A percentile compares a stretch with the other conserved stretches of the same genome.
Conservation (phyloP, 2,113 vertebrate genomes). For the Sorex araneus region DNA sequence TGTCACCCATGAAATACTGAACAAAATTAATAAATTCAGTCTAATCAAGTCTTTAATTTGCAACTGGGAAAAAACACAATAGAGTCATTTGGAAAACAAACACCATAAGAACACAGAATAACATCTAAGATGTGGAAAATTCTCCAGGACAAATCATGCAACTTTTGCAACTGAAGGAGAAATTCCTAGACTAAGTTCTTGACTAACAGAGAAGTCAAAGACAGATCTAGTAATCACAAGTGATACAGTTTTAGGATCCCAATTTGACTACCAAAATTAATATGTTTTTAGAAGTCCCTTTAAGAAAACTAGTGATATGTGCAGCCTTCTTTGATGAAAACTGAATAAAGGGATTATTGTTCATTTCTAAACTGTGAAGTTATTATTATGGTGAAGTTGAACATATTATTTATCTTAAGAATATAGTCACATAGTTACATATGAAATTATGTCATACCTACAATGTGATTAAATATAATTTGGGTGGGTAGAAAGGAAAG, state of each 20-base stretch:
- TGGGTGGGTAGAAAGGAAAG: background rate
- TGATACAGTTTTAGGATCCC: background rate
- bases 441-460: constrained; percentile 16
- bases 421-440: background rate
- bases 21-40: background rate
- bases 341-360: background rate
- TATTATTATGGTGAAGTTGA: constrained; percentile 6
- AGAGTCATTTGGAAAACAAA: background rate
- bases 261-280: background rate
- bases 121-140: background rate
- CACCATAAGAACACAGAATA: background rate
- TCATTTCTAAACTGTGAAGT: background rate
- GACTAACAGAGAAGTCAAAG: constrained; percentile 14
- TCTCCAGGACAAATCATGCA: background rate
- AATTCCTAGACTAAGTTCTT: background rate
- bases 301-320: background rate
- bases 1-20: background rate
- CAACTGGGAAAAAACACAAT: background rate
- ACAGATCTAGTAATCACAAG: background rate
- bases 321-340: background rate
- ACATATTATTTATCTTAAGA: constrained; percentile 9
- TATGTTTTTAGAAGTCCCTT: background rate
- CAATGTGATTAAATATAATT: constrained; percentile 15
- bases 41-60: background rate
- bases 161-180: background rate